A percentile compares a stretch with the other conserved stretches of the same genome.
Evolutionary conservation across 2,888 invertebrate genomes (phyloP).

Genomic region (Drosophila picticornis): DNA sequence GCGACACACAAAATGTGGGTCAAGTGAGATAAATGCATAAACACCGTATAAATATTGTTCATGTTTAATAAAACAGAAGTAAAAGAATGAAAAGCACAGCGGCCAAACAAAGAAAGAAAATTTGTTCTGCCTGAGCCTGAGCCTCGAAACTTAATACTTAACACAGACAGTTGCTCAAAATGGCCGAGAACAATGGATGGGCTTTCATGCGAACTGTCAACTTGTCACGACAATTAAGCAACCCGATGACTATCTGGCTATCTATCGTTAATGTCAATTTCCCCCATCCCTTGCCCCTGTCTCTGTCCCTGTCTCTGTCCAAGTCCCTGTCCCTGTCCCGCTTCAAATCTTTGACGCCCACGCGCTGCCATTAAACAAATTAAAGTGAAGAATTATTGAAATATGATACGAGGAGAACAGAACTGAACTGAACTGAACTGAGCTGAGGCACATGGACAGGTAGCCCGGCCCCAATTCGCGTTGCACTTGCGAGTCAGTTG

Average conservation of each 20-base stretch:
- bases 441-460: slow-evolving; percentile 24
- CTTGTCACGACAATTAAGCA: slow-evolving; percentile 79
- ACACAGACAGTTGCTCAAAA: slow-evolving; percentile 41
- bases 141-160: slow-evolving; percentile 42
- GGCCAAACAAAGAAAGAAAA: slow-evolving; percentile 56
- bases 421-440: not conserved
- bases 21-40: slow-evolving; percentile 72
- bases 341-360: slow-evolving; percentile 43
- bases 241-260: slow-evolving; percentile 71
- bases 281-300: not conserved
- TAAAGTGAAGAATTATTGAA: slow-evolving; percentile 70
- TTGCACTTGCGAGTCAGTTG: slow-evolving; percentile 53
- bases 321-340: not conserved
- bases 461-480: slow-evolving; percentile 51
- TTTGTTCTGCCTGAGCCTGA: slow-evolving; percentile 5
- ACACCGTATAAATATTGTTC: slow-evolving; percentile 25
- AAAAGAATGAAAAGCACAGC: slow-evolving; percentile 44
- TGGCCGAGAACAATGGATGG: slow-evolving; percentile 65
- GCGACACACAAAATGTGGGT: slow-evolving; percentile 69
- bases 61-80: slow-evolving; percentile 23
- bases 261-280: slow-evolving; percentile 55
- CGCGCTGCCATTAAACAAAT: slow-evolving; percentile 68
- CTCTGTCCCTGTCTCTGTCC: not conserved
- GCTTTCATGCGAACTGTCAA: slow-evolving; percentile 81
- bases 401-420: slow-evolving; percentile 53